These are phyloP conservation scores for Brachynemurus nebulosus DNA, from an alignment of 2,888 invertebrate genomes.

Conservation along the genomic window DNA sequence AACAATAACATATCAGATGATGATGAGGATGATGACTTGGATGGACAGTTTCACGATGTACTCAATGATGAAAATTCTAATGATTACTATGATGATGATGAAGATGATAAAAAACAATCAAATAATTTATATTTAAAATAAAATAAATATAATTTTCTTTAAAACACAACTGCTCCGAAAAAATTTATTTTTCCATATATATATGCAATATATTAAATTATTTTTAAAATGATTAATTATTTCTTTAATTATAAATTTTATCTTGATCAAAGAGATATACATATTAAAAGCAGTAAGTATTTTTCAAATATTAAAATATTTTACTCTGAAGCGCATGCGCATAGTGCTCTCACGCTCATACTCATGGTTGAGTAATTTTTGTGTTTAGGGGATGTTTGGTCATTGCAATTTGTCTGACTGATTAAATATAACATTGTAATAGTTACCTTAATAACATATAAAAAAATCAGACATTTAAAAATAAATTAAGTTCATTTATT, in stretches of 20 bases:
- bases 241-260: background rate
- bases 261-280: background rate
- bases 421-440: conserved; percentile 9
- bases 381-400: conserved; percentile 6
- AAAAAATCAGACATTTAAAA: conserved; percentile 10
- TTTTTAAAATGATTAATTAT: background rate
- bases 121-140: background rate
- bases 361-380: background rate
- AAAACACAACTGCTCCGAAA: background rate
- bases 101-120: background rate
- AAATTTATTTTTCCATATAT: background rate
- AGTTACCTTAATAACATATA: conserved; percentile 7
- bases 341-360: conserved; percentile 6
- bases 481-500: conserved; percentile 7
- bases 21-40: background rate
- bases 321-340: background rate
- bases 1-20: background rate
- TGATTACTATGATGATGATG: background rate
- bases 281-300: background rate
- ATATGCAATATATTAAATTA: background rate
- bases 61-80: conserved; percentile 3
- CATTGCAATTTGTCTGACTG: conserved; percentile 8
- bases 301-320: background rate
- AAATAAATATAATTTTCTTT: background rate
- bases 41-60: background rate